Conservation (phyloP, 2,113 vertebrate genomes). For the Garra rufa region DNA sequence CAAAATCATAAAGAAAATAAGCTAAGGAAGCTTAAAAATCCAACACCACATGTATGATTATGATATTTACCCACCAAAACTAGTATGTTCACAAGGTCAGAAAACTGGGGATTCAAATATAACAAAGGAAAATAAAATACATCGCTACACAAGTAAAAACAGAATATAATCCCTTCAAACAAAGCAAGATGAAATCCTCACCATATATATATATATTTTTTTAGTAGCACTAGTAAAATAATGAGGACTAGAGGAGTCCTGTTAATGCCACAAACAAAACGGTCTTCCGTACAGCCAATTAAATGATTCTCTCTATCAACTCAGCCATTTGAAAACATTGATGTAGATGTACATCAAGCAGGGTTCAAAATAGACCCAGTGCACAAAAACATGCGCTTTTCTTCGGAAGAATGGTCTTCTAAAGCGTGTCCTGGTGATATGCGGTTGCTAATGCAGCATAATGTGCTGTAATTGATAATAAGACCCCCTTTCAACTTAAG, state of each 20-base stretch:
- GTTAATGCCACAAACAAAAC: background rate
- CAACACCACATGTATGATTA: too few species aligned
- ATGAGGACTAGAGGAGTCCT: background rate
- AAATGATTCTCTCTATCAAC: background rate
- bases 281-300: background rate
- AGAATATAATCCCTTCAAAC: background rate
- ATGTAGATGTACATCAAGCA: background rate
- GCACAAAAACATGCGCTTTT: background rate
- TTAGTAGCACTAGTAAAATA: background rate
- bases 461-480: conserved; percentile 47
- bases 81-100: background rate
- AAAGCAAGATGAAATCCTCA: background rate
- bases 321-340: background rate
- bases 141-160: background rate
- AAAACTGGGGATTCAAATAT: background rate
- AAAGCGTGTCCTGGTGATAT: background rate
- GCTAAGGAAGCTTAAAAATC: too few species aligned
- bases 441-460: conserved; percentile 7
- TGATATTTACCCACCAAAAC: background rate
- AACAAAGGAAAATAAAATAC: background rate
- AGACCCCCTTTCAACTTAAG: conserved; percentile 32
- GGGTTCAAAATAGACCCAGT: background rate
- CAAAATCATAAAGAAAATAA: too few species aligned
- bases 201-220: background rate
- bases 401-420: background rate